These are phyloP conservation scores for Tyrophagus putrescentiae DNA, from an alignment of 1,140 invertebrate species.

Conservation along the genomic window DNA sequence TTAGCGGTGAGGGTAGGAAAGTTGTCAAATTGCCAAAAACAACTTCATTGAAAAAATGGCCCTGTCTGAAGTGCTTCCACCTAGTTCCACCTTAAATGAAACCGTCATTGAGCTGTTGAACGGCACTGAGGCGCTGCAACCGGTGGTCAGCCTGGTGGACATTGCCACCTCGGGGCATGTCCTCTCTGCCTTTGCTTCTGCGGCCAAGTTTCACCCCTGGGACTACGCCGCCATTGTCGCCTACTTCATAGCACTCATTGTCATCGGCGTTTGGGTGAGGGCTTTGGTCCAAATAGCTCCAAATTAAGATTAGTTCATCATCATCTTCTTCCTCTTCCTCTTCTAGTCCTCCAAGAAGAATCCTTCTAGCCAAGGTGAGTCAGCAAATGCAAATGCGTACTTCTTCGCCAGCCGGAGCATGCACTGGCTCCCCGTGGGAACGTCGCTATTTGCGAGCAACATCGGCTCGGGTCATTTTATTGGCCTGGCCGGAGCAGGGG, in stretches of 20 bases:
- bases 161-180: too few relatives aligned
- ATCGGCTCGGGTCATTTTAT: conserved; percentile 39
- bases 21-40: too few relatives aligned
- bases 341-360: not conserved
- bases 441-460: conserved; percentile 38
- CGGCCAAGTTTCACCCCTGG: not conserved
- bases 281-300: not conserved
- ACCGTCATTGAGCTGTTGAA: too few relatives aligned
- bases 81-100: too few relatives aligned
- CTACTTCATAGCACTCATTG: not conserved
- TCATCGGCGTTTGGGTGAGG: not conserved
- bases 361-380: conserved; percentile 23
- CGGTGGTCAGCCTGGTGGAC: too few relatives aligned
- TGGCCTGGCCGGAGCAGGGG: conserved; percentile 36
- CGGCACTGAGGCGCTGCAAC: too few relatives aligned
- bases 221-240: not conserved
- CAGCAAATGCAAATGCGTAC: conserved; percentile 34
- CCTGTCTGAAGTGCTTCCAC: too few relatives aligned
- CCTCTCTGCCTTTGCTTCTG: too few relatives aligned
- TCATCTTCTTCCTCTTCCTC: not conserved
- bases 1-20: too few relatives aligned
- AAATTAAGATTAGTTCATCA: not conserved
- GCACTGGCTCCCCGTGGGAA: conserved; percentile 37
- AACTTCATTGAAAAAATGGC: too few relatives aligned
- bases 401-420: conserved; percentile 36